Base-by-base conservation (phyloP, 2,888 invertebrate genomes). In the Conus canariensis region DNA sequence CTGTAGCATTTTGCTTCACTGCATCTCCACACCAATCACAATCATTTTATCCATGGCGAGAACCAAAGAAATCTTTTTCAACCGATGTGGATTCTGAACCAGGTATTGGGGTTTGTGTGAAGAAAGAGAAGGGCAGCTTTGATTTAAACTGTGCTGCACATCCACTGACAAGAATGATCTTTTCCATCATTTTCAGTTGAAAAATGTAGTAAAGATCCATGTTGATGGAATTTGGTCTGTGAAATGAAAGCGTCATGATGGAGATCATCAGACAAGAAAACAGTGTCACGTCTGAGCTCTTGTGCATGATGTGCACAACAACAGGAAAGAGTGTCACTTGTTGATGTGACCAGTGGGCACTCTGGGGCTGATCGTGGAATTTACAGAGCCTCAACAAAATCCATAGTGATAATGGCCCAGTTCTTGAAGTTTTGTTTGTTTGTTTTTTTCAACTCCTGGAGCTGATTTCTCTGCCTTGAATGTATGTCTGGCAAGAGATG, bases 321-420 rank as follows among this genome's bases (percentile, higher is more conserved):
- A 45, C 60, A 30, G 88, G 90, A 74, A 87, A 87, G 30, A 88
- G 56, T 4, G 90, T 90, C 12, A 88, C 89, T n/a, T 90, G 90
- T n/a, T 45, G 25, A 45, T 90, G 87, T 9, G 83, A 88, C 89
- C 60, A 90, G 30, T 90, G 83, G 6, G 90, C 88, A 25, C 77
- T 85, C 80, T 90, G 90, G 2, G 87, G 85, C 70, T 90, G 67
- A n/a, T 90, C 86, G n/a, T 88, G 90, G 56, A 85, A 74, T 56
- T n/a, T 16, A 58, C 88, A 88, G 14, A 89, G 80, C 88, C 64
- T 88, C 90, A 8, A 88, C 88, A 86, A 88, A 90, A 22, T 90
- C 90, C 4, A 67, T 3, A 22, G 86, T 87, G 5, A 80, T 58
- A 22, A 90, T 14, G 22, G 85, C 90, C 90, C 90, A 87, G 4